Conservation (phyloP, 2,797 vertebrate genomes). For the Lepilemur septentrionalis region DNA sequence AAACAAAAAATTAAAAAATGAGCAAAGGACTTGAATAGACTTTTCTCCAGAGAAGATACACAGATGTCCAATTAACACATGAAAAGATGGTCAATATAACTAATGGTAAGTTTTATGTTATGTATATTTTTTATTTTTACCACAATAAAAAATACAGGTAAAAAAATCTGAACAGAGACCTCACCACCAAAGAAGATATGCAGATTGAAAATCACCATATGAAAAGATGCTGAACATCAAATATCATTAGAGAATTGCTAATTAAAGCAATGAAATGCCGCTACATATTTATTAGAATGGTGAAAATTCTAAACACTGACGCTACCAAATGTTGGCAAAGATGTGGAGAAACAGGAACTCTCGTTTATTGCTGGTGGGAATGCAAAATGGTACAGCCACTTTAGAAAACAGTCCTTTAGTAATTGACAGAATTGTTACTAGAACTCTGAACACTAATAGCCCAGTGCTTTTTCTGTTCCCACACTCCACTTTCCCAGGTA, state of each 20-base stretch:
- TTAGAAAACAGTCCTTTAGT: neutral
- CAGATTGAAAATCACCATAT: neutral
- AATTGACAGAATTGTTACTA: neutral
- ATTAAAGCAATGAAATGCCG: neutral
- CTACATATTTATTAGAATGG: neutral
- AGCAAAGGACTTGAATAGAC: neutral
- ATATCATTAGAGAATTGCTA: neutral
- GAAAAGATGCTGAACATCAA: neutral
- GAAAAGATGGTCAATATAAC: neutral
- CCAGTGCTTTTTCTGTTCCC: neutral
- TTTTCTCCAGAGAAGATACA: neutral
- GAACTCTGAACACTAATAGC: neutral
- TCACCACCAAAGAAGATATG: neutral
- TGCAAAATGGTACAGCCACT: neutral
- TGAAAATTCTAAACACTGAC: neutral
- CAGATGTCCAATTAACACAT: neutral
- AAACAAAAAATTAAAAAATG: neutral
- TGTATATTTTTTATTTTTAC: neutral
- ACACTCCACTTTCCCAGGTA: neutral
- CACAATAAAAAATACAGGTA: neutral
- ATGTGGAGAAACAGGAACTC: neutral
- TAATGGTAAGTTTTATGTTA: neutral
- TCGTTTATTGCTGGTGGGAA: neutral
- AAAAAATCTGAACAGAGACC: neutral
- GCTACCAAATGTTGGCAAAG: neutral